A percentile compares a stretch with the other conserved stretches of the same genome.
Evolutionary conservation across 2,797 vertebrate genomes (phyloP).

Genomic region (Sebastes umbrosus): DNA sequence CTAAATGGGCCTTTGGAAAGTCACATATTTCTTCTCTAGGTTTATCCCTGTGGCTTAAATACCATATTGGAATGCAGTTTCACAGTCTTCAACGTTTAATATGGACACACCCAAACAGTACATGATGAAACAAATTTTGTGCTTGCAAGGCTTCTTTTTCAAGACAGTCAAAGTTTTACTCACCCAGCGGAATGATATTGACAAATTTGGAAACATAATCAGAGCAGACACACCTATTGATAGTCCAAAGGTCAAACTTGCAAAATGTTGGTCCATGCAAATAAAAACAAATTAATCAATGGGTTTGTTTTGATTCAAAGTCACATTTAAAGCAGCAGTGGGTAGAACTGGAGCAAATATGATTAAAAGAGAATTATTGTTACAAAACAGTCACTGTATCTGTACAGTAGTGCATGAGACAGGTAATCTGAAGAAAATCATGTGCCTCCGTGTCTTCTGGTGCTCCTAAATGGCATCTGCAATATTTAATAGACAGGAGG

Average conservation of each 20-base stretch:
- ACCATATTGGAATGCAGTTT: not conserved
- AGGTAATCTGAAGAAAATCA: too few species aligned
- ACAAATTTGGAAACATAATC: not conserved
- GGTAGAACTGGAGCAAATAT: too few species aligned
- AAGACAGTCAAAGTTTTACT: not conserved
- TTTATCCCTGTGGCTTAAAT: not conserved
- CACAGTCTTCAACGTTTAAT: not conserved
- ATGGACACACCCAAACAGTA: accelerated
- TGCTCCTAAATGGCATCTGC: too few species aligned
- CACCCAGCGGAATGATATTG: not conserved
- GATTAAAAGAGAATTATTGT: too few species aligned
- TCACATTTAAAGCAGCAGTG: too few species aligned
- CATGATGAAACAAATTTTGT: not conserved
- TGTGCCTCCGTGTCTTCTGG: too few species aligned
- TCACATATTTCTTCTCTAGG: not conserved
- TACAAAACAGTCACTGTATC: too few species aligned
- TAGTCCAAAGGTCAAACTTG: constrained; percentile 1
- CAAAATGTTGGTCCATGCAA: not conserved
- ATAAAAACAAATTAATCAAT: not conserved
- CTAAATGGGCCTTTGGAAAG: not conserved
- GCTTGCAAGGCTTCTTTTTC: not conserved
- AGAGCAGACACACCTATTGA: not conserved
- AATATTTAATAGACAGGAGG: too few species aligned
- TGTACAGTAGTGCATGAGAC: too few species aligned
- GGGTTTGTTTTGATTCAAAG: not conserved